These are phyloP conservation scores for Stomatorhinus walkeri DNA, from an alignment of 2,797 vertebrate genomes.

Conservation along the genomic window DNA sequence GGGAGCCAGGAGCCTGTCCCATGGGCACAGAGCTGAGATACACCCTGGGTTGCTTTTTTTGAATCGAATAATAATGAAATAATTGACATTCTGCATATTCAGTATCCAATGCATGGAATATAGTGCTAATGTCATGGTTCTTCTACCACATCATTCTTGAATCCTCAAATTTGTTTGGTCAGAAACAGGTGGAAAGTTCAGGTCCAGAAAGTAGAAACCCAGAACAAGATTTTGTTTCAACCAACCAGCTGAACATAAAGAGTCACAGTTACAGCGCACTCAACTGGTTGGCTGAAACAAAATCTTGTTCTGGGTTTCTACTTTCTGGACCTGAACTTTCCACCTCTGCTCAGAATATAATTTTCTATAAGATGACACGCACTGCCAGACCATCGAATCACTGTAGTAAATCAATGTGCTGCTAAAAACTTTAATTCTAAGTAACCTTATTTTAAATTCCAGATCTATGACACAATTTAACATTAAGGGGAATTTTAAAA, in stretches of 20 bases:
- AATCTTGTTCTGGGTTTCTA: neutral
- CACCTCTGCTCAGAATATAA: neutral
- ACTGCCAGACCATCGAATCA: neutral
- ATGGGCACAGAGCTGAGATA: neutral
- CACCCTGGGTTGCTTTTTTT: neutral
- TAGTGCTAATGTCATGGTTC: neutral
- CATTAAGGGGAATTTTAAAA: neutral
- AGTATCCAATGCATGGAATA: neutral
- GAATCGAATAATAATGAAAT: neutral
- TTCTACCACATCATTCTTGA: neutral
- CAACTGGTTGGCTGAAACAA: neutral
- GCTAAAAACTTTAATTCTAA: neutral
- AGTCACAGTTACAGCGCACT: neutral
- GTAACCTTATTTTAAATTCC: neutral
- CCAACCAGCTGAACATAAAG: neutral
- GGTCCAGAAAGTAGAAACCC: neutral
- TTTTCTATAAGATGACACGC: neutral
- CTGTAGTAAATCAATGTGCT: neutral
- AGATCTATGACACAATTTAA: neutral
- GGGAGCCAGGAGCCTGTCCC: neutral
- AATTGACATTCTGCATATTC: neutral
- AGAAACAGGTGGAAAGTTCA: neutral
- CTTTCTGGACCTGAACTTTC: neutral
- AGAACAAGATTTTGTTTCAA: neutral
- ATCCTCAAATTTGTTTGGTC: neutral